phyloP scores from a whole-genome alignment of 2,888 invertebrate species.

The Augochlorella aurata region DNA sequence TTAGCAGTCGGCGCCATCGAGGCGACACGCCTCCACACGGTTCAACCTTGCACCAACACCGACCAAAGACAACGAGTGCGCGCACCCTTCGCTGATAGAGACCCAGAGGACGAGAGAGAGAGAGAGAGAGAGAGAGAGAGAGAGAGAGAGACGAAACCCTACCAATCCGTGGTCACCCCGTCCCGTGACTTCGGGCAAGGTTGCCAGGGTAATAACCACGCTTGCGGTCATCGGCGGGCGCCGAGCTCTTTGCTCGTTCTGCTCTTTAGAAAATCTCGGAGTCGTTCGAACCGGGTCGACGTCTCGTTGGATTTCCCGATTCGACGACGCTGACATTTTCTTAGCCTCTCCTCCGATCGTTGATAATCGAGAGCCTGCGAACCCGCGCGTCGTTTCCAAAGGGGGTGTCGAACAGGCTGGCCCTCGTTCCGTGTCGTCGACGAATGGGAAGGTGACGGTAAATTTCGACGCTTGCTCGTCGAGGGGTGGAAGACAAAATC shows the following conservation, averaged over 20 bases:
- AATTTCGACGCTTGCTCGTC: conserved; percentile 60
- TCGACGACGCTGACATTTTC: background rate
- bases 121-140: conserved; percentile 12
- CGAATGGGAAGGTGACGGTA: conserved; percentile 31
- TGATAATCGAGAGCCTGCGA: background rate
- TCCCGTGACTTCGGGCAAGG: conserved; percentile 45
- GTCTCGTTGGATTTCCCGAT: background rate
- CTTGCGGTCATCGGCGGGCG: conserved; percentile 37
- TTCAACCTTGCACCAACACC: conserved; percentile 77
- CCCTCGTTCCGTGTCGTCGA: conserved; percentile 14
- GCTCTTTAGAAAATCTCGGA: conserved; percentile 23
- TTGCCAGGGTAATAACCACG: conserved; percentile 46
- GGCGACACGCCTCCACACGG: conserved; percentile 81
- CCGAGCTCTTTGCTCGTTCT: conserved; percentile 28
- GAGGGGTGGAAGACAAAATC: conserved; percentile 56
- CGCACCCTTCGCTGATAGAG: conserved; percentile 62
- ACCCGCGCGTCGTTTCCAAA: background rate
- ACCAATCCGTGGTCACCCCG: conserved; percentile 50
- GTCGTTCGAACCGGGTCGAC: conserved; percentile 18
- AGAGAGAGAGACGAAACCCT: conserved; percentile 36
- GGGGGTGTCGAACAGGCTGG: conserved; percentile 22
- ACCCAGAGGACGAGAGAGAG: conserved; percentile 37
- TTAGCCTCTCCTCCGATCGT: background rate
- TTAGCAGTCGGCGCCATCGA: conserved; percentile 82
- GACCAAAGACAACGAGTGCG: conserved; percentile 70